Conservation (phyloP, 2,113 vertebrate species). For the Paedocypris sp. region DNA sequence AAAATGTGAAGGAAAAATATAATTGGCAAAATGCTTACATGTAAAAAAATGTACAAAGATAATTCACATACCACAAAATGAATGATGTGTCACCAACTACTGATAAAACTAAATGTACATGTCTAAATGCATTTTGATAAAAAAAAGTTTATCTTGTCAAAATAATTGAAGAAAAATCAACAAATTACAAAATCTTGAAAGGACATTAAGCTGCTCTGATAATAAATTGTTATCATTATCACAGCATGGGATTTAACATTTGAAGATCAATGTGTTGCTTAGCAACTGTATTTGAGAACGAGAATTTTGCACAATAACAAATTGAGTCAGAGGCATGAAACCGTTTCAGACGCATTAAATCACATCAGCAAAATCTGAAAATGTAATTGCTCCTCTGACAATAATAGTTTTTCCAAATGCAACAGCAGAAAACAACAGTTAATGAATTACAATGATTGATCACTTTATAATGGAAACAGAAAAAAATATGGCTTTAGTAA, state of each 20-base stretch:
- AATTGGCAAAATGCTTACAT: too few species aligned
- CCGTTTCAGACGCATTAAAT: constrained; percentile 15
- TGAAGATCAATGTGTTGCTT: constrained; percentile 48
- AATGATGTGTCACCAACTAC: too few species aligned
- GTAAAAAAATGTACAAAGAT: too few species aligned
- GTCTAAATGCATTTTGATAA: background rate
- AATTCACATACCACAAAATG: too few species aligned
- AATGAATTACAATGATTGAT: constrained; percentile 3
- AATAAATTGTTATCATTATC: constrained; percentile 7
- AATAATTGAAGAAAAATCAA: too few species aligned
- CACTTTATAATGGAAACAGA: too few species aligned
- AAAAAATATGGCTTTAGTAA: constrained; percentile 16
- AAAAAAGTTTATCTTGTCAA: background rate
- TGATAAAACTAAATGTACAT: too few species aligned
- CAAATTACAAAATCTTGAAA: constrained; percentile 28
- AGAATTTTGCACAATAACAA: constrained; percentile 26
- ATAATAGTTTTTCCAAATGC: constrained; percentile 26
- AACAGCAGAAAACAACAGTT: constrained; percentile 14
- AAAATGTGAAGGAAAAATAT: too few species aligned
- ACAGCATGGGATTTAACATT: constrained; percentile 29
- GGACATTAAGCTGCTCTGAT: background rate
- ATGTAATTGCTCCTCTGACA: constrained; percentile 25
- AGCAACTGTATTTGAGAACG: constrained; percentile 50
- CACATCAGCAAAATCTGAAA: constrained; percentile 7
- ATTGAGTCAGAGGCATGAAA: constrained; percentile 8